Evolutionary conservation across 1,140 invertebrate species (phyloP).

Genomic region (Conus betulinus): DNA sequence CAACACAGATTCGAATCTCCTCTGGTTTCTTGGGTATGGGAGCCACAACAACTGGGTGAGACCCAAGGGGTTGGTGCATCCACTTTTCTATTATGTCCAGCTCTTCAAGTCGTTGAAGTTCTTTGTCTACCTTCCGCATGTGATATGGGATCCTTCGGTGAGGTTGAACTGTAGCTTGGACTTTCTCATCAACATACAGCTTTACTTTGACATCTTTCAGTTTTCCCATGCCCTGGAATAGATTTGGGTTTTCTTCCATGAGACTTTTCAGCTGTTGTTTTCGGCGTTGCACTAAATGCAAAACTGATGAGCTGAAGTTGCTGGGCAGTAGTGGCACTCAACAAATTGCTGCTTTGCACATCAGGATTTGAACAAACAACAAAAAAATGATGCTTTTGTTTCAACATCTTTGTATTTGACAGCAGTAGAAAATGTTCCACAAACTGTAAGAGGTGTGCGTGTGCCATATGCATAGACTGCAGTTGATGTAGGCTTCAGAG

Average conservation of each 20-base stretch:
- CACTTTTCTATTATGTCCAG: constrained; percentile 54
- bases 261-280: not conserved
- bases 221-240: not conserved
- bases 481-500: not conserved
- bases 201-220: not conserved
- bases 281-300: not conserved
- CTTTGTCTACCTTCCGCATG: constrained; percentile 31
- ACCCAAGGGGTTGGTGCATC: constrained; percentile 52
- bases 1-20: constrained; percentile 59
- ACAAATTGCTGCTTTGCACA: not conserved
- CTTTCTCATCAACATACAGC: not conserved
- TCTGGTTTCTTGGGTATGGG: constrained; percentile 45
- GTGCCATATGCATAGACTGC: not conserved
- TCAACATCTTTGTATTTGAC: not conserved
- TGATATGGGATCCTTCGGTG: constrained; percentile 45
- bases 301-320: not conserved
- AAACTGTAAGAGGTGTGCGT: not conserved
- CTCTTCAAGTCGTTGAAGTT: constrained; percentile 36
- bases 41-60: constrained; percentile 39
- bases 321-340: not conserved
- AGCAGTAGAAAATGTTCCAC: not conserved
- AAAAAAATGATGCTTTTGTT: not conserved
- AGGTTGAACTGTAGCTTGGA: not conserved
- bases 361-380: not conserved
- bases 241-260: not conserved